Evolutionary conservation across 2,113 vertebrate genomes (phyloP), one percentile per base, ranked within the genome.

Genomic region (Phoxinus phoxinus): DNA sequence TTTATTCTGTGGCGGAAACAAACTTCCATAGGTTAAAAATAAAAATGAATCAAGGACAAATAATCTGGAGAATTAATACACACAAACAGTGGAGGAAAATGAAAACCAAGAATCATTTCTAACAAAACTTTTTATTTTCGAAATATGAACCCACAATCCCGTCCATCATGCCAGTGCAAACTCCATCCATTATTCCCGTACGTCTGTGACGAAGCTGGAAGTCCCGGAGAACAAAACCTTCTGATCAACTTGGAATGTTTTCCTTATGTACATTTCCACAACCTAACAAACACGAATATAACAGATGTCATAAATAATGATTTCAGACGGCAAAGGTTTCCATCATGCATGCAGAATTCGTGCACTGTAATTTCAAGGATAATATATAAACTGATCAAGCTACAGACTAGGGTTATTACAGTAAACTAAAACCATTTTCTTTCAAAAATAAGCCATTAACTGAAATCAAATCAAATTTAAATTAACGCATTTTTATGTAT

Each of bases 81-180:
- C 61, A 32, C 15, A 19, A 35, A 35, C 30, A 67, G 11, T 46
- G n/a, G 12, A 48, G 12, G 25, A 8, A 73, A 75, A 51, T 75
- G 44, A 53, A 27, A 75, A 46, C 2, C 21, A 59, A 25, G 32
- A 79, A 61, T 61, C 17, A 3, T 2, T 25, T 86, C 93, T 86
- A 21, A 93, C 86, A 88, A 94, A 94, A 93, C 89, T 53, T 89
- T 93, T 95, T 94, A 94, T 91, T 95, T 84, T 81, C 93, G 91
- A 92, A 87, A 85, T 83, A 69, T 53, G 90, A 85, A 81, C 82
- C 90, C 86, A 88, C 88, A 81, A 86, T 90, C 87, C 76, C 87
- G 83, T n/a, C 71, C 88, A 88, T 88, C 63, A 85, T 81, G 51
- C 94, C 92, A 93, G 93, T 93, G 92, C 93, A 92, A 89, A 88